Percentiles rank a stretch among this genome's conserved stretches.
These are phyloP conservation scores for Sycophila texana DNA, from an alignment of 2,888 invertebrate genomes.

Conservation along the genomic window DNA sequence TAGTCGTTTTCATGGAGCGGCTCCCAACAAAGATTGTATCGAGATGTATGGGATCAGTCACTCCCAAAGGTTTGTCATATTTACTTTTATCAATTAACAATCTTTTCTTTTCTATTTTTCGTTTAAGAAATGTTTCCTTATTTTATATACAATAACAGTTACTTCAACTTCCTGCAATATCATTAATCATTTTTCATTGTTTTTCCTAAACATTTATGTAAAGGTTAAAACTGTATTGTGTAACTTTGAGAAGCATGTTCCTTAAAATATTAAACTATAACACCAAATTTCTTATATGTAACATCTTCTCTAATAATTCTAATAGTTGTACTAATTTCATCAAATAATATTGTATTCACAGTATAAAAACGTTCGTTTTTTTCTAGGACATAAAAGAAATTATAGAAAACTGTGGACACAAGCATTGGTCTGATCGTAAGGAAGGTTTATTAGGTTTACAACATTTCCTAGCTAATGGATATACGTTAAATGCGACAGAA, in stretches of 20 bases:
- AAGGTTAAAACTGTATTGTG: too few relatives aligned
- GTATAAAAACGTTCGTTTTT: conserved; percentile 36
- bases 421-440: conserved; percentile 96
- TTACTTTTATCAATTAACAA: conserved; percentile 32
- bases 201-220: too few relatives aligned
- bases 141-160: too few relatives aligned
- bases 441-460: conserved; percentile 92
- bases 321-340: neutral
- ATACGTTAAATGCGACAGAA: conserved; percentile 82
- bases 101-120: neutral
- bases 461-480: conserved; percentile 84
- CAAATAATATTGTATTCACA: too few relatives aligned
- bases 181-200: too few relatives aligned
- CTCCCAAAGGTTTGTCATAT: conserved; percentile 75
- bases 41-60: conserved; percentile 80
- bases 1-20: conserved; percentile 91
- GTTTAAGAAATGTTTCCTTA: neutral
- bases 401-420: conserved; percentile 90
- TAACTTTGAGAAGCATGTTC: too few relatives aligned
- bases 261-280: neutral
- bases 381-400: conserved; percentile 89
- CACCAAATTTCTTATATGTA: neutral
- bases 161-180: too few relatives aligned
- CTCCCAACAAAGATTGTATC: conserved; percentile 85
- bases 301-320: neutral